These are phyloP conservation scores for Oryzias sinensis DNA, from an alignment of 2,797 vertebrate genomes.

Conservation along the genomic window DNA sequence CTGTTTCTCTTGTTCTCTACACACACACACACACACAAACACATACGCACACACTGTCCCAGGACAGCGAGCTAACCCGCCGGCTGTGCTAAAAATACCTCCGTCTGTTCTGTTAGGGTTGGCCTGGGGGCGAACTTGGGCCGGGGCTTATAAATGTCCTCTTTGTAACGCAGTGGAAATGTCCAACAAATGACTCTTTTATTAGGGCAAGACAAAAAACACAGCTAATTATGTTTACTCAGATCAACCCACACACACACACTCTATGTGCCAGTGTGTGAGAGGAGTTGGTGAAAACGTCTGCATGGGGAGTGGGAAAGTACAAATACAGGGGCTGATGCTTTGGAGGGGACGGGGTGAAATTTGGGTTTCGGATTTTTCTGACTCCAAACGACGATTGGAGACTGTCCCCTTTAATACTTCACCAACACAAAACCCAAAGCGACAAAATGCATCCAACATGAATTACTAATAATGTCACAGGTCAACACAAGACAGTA, in stretches of 20 bases:
- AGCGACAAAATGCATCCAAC: too few relatives aligned
- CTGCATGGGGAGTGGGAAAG: slow-evolving; percentile 13
- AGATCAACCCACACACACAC: slow-evolving; percentile 80
- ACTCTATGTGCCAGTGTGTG: slow-evolving; percentile 14
- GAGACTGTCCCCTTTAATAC: not conserved
- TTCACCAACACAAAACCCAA: too few relatives aligned
- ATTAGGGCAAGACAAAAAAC: slow-evolving; percentile 95
- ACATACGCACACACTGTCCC: slow-evolving; percentile 36
- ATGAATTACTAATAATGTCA: too few relatives aligned
- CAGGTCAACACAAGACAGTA: too few relatives aligned
- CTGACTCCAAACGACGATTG: not conserved
- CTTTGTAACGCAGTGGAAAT: slow-evolving; percentile 97
- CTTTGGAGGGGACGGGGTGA: not conserved
- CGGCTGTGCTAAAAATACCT: slow-evolving; percentile 91
- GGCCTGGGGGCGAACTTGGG: slow-evolving; percentile 84
- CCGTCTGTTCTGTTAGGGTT: slow-evolving; percentile 89
- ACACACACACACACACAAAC: slow-evolving; percentile 61
- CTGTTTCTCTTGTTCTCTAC: slow-evolving; percentile 16
- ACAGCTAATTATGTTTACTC: slow-evolving; percentile 96
- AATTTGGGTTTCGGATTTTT: not conserved
- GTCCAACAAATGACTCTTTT: slow-evolving; percentile 98
- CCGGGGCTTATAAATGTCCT: slow-evolving; percentile 90
- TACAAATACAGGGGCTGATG: slow-evolving; percentile 27
- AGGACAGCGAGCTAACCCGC: slow-evolving; percentile 61
- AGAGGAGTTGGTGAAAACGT: slow-evolving; percentile 1